phyloP scores from a whole-genome alignment of 2,797 vertebrate genomes.

The Lagocephalus sceleratus region DNA sequence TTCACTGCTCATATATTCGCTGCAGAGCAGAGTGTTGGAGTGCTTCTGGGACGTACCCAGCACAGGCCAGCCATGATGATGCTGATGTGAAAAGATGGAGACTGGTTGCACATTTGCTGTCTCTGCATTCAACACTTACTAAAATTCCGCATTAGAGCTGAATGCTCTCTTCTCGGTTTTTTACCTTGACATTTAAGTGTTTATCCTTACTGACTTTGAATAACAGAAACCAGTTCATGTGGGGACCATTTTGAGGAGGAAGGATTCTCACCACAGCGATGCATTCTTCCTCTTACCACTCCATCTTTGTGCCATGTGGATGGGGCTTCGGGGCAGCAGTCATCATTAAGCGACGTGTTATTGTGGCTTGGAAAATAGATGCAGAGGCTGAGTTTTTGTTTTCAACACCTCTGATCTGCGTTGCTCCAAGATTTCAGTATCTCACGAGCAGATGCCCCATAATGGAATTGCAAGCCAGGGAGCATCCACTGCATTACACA shows the following conservation, averaged over 20 bases:
- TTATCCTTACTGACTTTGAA: conserved; percentile 14
- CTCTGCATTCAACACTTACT: no score
- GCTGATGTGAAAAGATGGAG: no score
- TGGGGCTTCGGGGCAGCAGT: conserved; percentile 19
- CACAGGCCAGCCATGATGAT: no score
- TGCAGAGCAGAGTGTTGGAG: no score
- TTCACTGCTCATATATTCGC: no score
- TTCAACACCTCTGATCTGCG: not conserved
- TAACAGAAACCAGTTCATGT: conserved; percentile 38
- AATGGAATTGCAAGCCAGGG: conserved; percentile 20
- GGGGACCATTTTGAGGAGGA: conserved; percentile 31
- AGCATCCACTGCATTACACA: conserved; percentile 8
- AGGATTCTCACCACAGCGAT: conserved; percentile 31
- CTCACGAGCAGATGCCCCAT: conserved; percentile 13
- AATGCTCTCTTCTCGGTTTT: conserved; percentile 2
- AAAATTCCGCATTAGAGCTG: no score
- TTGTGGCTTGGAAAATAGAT: conserved; percentile 19
- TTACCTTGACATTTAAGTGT: conserved; percentile 7
- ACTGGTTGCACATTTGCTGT: no score
- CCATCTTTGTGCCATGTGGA: conserved; percentile 33
- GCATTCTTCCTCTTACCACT: conserved; percentile 48
- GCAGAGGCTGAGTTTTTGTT: not conserved
- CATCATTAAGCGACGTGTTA: conserved; percentile 28
- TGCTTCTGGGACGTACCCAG: no score
- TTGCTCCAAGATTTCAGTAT: conserved; percentile 5